Base-by-base conservation (phyloP, 2,797 vertebrate genomes). In the Nothura maculosa region DNA sequence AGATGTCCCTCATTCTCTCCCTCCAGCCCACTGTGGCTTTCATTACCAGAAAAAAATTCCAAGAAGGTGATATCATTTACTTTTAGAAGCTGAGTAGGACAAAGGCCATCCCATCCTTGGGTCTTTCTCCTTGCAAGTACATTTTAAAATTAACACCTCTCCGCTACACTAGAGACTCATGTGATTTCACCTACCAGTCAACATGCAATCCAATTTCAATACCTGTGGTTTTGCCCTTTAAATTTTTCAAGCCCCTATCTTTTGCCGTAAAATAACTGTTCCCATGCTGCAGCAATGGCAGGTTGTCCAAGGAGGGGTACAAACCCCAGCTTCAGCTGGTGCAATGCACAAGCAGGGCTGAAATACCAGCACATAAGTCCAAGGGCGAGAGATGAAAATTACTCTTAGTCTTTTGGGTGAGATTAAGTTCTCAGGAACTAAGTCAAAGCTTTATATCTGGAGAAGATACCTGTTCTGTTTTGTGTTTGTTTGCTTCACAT, bases 11-110 rank as follows among this genome's bases (percentile, higher is more conserved):
- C 81, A 45, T 43, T 87, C 77, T 94, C 63, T 89, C 60, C 54
- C 90, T 89, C 74, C 57, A 93, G 90, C 80, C 74, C 89, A 96
- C 80, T 6, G 3, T 77, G 60, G 63, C 72, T 93, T 95, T 93
- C 90, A 88, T 94, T 94, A 94, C 80, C 85, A 91, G 70, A 93
- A 94, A 83, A 96, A 90, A 89, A 92, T 89, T 92, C 93, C 92
- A 87, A 70, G 90, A 94, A 95, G 60, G 80, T 96, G 85, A 89
- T 93, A 86, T 96, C 81, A 94, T 94, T 77, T 85, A 74, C 80
- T 95, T n/a, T 64, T 87, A 87, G 87, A 91, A 75, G 60, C 73
- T 77, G 70, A 93, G 77, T 24, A 94, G 83, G 57, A 84, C 70
- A 91, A 92, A 96, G 75, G 81, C 74, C 83, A 90, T 90, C 90